Base-by-base conservation (phyloP, 2,797 vertebrate species). In the Geotria australis region DNA sequence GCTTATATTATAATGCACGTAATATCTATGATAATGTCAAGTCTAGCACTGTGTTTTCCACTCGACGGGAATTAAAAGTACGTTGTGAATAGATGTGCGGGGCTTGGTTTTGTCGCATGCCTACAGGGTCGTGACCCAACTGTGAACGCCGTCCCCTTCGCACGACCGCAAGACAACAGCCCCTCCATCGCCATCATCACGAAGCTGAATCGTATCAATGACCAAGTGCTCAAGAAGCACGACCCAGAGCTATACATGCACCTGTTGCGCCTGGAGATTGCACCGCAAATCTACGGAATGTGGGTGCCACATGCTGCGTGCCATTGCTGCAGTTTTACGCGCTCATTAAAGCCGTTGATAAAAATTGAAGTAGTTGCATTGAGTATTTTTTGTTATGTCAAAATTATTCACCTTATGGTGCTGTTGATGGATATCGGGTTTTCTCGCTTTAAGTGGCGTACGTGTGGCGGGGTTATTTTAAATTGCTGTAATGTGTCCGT, bases 181-280 rank as follows among this genome's bases (percentile, higher is more conserved):
- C 86, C 91, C 6, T 94, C 91, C 61, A 79, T 98, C 65, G 91
- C 86, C 66, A 78, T 98, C 68, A 88, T 98, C 63, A 78, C 85
- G 63, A 98, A 98, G 77, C 85, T 96, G 61, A 98, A 98, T 71
- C 81, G 89, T 59, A 89, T 98, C 72, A 88, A 96, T 65, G 91
- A 98, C 72, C 82, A 81, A 68, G 74, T 98, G 62, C 71, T 98
- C 65, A 98, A 95, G 73, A 95, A 85, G 62, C 82, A 93, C n/a
- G 91, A 98, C 60, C 73, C 79, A 61, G 91, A 98, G 59, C 75
- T 98, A 56, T 80, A 91, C 67, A 91, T 98, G 86, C 88, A 98
- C 66, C 72, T 98, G 62, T 95, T 89, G 67, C 75, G 91, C 57
- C 78, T 98, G 60, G 89, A 98, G 72, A 98, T 98, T 11, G 91